phyloP scores from a whole-genome alignment of 2,113 vertebrate species.

The Boleophthalmus pectinirostris region DNA sequence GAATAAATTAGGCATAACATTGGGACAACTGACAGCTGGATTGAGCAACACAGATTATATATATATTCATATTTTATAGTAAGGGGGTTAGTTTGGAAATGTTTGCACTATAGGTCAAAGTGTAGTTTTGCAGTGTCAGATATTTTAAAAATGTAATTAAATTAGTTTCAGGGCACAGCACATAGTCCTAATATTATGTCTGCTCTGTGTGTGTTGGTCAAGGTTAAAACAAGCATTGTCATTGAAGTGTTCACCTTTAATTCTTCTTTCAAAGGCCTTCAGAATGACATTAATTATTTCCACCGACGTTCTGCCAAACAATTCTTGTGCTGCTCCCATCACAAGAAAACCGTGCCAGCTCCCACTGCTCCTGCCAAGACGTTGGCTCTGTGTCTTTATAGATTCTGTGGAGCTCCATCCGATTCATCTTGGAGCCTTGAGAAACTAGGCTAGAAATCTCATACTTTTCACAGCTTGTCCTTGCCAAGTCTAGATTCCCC shows the following conservation, averaged over 20 bases:
- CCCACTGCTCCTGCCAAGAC: constrained; percentile 23
- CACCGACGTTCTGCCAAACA: constrained; percentile 13
- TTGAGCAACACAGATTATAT: not conserved
- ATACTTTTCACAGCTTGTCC: not conserved
- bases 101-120: not conserved
- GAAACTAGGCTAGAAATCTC: constrained; percentile 2
- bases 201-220: constrained; percentile 18
- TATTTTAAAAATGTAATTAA: no score
- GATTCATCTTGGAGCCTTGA: not conserved
- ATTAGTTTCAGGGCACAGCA: not conserved
- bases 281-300: constrained; percentile 14
- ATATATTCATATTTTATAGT: not conserved
- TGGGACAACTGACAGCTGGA: not conserved
- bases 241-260: not conserved
- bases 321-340: constrained; percentile 23
- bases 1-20: not conserved
- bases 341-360: not conserved
- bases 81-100: not conserved
- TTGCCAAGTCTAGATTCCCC: not conserved
- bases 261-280: constrained; percentile 15
- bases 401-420: not conserved
- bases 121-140: no score
- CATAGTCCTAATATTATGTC: constrained; percentile 12
- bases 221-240: constrained; percentile 36
- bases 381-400: constrained; percentile 13